Evolutionary conservation across 2,888 invertebrate genomes (phyloP).

Genomic region (Epinotia nisella): DNA sequence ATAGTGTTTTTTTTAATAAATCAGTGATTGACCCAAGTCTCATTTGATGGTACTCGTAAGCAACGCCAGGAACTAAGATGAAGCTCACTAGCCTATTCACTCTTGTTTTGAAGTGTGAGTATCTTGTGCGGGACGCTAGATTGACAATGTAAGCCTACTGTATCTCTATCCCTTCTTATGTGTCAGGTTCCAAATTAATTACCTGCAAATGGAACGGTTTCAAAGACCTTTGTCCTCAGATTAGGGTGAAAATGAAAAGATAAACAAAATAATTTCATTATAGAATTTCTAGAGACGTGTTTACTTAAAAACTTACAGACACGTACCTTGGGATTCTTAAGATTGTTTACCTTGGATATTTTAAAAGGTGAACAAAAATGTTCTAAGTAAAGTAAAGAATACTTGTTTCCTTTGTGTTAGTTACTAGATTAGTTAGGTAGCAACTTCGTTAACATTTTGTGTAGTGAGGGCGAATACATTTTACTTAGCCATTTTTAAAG

Average conservation of each 20-base stretch:
- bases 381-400: not conserved
- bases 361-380: not conserved
- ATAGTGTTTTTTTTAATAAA: no score
- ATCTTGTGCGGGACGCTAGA: no score
- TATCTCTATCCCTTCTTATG: not conserved
- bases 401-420: not conserved
- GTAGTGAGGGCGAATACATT: not conserved
- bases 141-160: constrained; percentile 11
- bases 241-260: constrained; percentile 39
- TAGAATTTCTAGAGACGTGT: constrained; percentile 19
- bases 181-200: constrained; percentile 44
- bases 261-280: constrained; percentile 36
- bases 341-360: constrained; percentile 14
- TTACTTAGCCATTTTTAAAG: no score
- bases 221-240: constrained; percentile 43
- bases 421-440: constrained; percentile 3
- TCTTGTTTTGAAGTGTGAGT: no score
- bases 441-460: not conserved
- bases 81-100: no score
- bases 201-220: constrained; percentile 43
- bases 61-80: no score
- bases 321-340: constrained; percentile 1
- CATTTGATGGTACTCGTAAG: no score
- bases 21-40: no score
- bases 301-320: constrained; percentile 8